Base-by-base conservation (phyloP, 2,113 vertebrate genomes). In the Pluvialis apricaria region DNA sequence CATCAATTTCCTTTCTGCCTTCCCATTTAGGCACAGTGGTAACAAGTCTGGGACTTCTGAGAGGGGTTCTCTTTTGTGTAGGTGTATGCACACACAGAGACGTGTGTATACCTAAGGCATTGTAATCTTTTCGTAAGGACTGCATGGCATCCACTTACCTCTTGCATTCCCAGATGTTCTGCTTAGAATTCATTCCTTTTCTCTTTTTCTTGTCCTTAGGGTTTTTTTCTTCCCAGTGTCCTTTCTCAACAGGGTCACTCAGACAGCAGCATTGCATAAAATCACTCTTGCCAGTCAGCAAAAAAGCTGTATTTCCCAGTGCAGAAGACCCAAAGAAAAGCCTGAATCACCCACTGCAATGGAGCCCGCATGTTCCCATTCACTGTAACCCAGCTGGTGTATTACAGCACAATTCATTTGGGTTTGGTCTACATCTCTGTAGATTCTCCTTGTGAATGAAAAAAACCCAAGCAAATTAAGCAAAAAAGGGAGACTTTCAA, bases 71-170 rank as follows among this genome's bases (percentile, higher is more conserved):
- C n/a, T 47, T 6, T 6, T 14, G 68, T 2, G 26, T 9, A 2
- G 1, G 11, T 18, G 52, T 19, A 6, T 1, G 28, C 12, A 32
- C 26, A 15, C 14, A 2, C 3, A 11, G 1, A 20, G 25, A 5
- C 2, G 2, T 14, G 44, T 4, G 44, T 8, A 3, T 5, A 11
- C 12, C 21, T 29, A 5, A 10, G 32, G 14, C 45, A 13, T 5
- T 6, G 32, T 3, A 9, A 38, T 8, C 60, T 2, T 28, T 18
- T 44, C 12, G 36, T 14, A 28, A 60, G 5, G 45, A 25, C 51
- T 5, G 13, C 38, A 5, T 3, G 20, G 36, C 52, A 14, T 10
- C 55, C 54, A 5, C 55, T 14, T 5, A 21, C 14, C 31, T 32
- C 28, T 58, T 36, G 51, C 26, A 16, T 32, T 58, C 44, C 52